Percentiles rank a stretch among this genome's conserved stretches.
Conservation (phyloP, 2,113 vertebrate genomes). For the Corvus hawaiiensis region DNA sequence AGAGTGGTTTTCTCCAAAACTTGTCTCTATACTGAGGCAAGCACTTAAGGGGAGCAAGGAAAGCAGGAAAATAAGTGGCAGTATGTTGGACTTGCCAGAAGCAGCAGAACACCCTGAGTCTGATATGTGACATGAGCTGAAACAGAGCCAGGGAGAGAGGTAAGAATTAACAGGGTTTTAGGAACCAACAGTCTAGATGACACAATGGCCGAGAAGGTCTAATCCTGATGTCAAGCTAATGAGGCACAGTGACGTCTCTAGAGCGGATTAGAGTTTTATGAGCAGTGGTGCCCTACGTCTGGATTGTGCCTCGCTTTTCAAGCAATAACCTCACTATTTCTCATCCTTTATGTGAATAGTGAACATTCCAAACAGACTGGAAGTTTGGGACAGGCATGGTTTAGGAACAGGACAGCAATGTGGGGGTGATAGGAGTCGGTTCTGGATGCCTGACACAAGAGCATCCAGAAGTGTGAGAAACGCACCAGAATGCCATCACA, state of each 20-base stretch:
- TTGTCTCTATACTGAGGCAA: not conserved
- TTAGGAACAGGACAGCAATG: not conserved
- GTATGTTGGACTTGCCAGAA: not conserved
- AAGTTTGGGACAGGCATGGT: not conserved
- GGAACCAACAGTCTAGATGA: not conserved
- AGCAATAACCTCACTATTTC: not conserved
- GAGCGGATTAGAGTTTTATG: not conserved
- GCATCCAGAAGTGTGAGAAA: not conserved
- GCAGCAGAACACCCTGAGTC: not conserved
- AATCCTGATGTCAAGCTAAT: not conserved
- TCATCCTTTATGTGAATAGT: not conserved
- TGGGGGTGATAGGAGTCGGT: not conserved
- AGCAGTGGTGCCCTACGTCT: not conserved
- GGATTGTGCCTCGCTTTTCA: not conserved
- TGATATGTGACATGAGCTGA: not conserved
- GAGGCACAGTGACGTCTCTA: not conserved
- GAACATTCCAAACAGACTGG: not conserved
- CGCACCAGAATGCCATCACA: not conserved
- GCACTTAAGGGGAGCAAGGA: not conserved
- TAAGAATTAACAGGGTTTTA: not conserved
- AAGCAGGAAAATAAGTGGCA: not conserved
- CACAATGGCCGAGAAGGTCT: not conserved
- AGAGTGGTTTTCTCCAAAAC: not conserved
- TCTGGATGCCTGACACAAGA: fast-evolving
- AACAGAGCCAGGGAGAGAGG: not conserved